Percentiles rank a stretch among this genome's conserved stretches.
Evolutionary conservation across 2,797 vertebrate species (phyloP).

Genomic region (Carcharodon carcharias): DNA sequence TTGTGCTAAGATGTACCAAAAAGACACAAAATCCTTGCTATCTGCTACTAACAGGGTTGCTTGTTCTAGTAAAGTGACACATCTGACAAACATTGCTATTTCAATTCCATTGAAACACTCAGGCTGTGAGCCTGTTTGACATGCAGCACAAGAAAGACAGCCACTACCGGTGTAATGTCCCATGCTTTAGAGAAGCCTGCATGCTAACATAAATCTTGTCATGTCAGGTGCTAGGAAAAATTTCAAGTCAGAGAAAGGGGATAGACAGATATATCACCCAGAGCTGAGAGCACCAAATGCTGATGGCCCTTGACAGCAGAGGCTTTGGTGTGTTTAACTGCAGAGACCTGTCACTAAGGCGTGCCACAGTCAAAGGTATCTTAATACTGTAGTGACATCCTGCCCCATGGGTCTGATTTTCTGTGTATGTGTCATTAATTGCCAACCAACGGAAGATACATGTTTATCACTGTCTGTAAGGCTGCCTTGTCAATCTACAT

Average conservation of each 20-base stretch:
- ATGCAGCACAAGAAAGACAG: slow-evolving; percentile 25
- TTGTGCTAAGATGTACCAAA: neutral
- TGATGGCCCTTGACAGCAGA: slow-evolving; percentile 48
- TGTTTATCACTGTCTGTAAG: slow-evolving; percentile 23
- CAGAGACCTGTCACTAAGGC: slow-evolving; percentile 44
- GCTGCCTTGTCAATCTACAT: slow-evolving; percentile 31
- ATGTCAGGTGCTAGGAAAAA: slow-evolving; percentile 8
- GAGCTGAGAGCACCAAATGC: slow-evolving; percentile 43
- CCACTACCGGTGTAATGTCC: neutral
- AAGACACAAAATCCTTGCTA: neutral
- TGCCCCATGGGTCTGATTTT: slow-evolving; percentile 28
- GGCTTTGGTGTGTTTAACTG: slow-evolving; percentile 39
- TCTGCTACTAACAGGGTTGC: slow-evolving; percentile 17
- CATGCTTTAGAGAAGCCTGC: slow-evolving; percentile 24
- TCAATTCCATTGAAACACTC: slow-evolving; percentile 35
- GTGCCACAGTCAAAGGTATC: slow-evolving; percentile 27
- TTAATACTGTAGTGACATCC: slow-evolving; percentile 18
- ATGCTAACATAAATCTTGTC: slow-evolving; percentile 35
- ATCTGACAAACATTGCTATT: neutral
- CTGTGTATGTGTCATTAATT: slow-evolving; percentile 4
- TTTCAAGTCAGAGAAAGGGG: slow-evolving; percentile 27
- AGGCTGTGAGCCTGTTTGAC: slow-evolving; percentile 22
- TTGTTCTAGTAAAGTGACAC: slow-evolving; percentile 20
- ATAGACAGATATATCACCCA: slow-evolving; percentile 30
- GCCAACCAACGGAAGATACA: neutral